A percentile compares a stretch with the other conserved stretches of the same genome.
phyloP scores from a whole-genome alignment of 2,113 vertebrate genomes.

The Varanus salvator region DNA sequence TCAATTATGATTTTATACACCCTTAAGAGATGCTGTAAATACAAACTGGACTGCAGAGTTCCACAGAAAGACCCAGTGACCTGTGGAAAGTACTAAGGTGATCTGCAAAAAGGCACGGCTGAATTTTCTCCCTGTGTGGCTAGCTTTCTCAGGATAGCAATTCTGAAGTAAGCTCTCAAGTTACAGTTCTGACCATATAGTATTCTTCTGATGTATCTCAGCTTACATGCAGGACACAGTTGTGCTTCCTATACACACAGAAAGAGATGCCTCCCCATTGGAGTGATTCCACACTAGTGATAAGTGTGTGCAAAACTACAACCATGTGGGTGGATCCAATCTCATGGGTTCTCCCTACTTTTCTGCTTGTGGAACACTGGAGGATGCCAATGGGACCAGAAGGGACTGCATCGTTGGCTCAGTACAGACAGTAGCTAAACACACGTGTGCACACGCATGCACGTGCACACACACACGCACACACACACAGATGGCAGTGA shows the following conservation, averaged over 20 bases:
- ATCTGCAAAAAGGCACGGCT: background rate
- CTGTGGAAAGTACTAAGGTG: background rate
- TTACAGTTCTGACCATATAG: too few species aligned
- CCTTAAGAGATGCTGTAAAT: slow-evolving; percentile 38
- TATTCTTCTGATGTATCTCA: background rate
- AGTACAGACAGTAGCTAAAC: background rate
- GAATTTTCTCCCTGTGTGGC: background rate
- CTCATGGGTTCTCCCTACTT: background rate
- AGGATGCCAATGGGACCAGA: background rate
- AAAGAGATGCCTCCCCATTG: background rate
- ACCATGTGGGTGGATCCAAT: background rate
- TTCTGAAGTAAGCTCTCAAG: background rate
- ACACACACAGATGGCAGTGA: too few species aligned
- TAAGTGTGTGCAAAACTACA: background rate
- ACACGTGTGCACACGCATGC: background rate
- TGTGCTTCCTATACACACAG: background rate
- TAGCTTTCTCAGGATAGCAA: background rate
- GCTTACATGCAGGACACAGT: background rate
- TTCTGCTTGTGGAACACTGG: background rate
- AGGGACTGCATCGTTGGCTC: background rate
- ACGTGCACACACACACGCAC: background rate
- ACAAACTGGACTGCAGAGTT: slow-evolving; percentile 32
- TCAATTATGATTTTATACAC: slow-evolving; percentile 50
- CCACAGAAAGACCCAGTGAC: background rate
- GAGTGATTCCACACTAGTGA: background rate